Evolutionary conservation across 2,888 invertebrate genomes (phyloP), one percentile per base, ranked within the genome.

Genomic region (Drosophila emarginata): DNA sequence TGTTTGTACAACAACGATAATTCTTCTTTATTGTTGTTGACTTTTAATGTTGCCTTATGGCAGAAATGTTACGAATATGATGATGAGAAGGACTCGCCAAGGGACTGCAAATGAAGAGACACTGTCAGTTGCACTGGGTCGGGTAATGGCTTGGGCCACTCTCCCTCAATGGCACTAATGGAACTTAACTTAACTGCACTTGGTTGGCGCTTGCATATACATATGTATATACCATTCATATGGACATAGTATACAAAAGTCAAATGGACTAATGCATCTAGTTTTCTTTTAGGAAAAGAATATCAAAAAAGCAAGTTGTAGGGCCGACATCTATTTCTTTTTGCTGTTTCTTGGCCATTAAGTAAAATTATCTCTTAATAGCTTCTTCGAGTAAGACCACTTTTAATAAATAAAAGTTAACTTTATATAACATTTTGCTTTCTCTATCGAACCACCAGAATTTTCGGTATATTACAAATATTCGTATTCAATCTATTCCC

Each of bases 101-200:
- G 14, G 39, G 39, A 45, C 18, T 45, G 15, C 40, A 45, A 45
- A 9, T 15, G 15, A 15, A 14, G 7, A 3, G 40, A 9, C 14
- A n/a, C 3, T 5, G 40, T 0, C 40, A 40, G 3, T 15, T 14
- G 14, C 40, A 2, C 15, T 45, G 18, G 45, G 45, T 14, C 45
- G 37, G n/a, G 37, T 12, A 18, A 11, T 54, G 18, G 32, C 32
- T 36, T 36, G 32, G 36, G 18, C 45, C n/a, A n/a, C n/a, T 37
- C 18, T 36, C 54, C 36, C 57, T 39, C 39, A 7, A 21, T 39
- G 57, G 39, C 39, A 39, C 37, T 73, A 65, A 37, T 45, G 66
- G 60, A 56, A 58, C 71, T 66, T 51, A 71, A 18, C 66, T 73
- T 71, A 65, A 59, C 50, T 60, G 60, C 60, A 60, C 21, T 32